A percentile compares a stretch with the other conserved stretches of the same genome.
Conservation (phyloP, 2,888 invertebrate species). For the Nudaria mundana region DNA sequence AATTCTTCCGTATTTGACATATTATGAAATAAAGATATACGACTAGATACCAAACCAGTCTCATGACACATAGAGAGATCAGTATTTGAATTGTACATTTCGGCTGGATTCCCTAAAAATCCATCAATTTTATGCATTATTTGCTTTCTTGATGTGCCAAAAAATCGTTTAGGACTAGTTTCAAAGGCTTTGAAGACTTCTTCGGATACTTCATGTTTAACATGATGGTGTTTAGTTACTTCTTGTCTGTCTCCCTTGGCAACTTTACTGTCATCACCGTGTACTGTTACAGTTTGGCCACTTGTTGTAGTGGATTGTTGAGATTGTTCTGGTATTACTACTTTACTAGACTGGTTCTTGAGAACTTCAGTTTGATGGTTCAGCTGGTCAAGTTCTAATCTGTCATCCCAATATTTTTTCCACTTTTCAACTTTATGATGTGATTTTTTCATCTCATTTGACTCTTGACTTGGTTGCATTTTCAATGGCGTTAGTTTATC, state of each 20-base stretch:
- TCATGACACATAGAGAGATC: constrained; percentile 49
- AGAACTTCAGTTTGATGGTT: constrained; percentile 31
- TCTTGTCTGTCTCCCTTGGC: neutral
- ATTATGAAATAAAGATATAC: constrained; percentile 70
- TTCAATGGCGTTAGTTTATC: constrained; percentile 24
- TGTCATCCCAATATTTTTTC: constrained; percentile 72
- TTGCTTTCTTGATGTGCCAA: constrained; percentile 71
- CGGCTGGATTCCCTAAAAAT: constrained; percentile 60
- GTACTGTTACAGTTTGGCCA: neutral
- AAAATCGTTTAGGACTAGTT: constrained; percentile 75
- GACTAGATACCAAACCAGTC: constrained; percentile 72
- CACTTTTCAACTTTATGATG: constrained; percentile 62
- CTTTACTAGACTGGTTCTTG: constrained; percentile 16
- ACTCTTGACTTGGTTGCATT: constrained; percentile 18
- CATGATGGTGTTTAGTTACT: neutral
- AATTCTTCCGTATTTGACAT: constrained; percentile 63
- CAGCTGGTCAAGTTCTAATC: constrained; percentile 50
- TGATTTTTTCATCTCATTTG: constrained; percentile 19
- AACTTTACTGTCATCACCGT: neutral
- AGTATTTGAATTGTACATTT: constrained; percentile 38
- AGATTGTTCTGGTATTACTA: constrained; percentile 5
- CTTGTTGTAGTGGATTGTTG: neutral
- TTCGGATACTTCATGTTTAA: constrained; percentile 69
- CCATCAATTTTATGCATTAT: constrained; percentile 72
- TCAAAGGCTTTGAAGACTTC: constrained; percentile 75